Base-by-base conservation (phyloP, 2,113 vertebrate species). In the Catagonus wagneri region DNA sequence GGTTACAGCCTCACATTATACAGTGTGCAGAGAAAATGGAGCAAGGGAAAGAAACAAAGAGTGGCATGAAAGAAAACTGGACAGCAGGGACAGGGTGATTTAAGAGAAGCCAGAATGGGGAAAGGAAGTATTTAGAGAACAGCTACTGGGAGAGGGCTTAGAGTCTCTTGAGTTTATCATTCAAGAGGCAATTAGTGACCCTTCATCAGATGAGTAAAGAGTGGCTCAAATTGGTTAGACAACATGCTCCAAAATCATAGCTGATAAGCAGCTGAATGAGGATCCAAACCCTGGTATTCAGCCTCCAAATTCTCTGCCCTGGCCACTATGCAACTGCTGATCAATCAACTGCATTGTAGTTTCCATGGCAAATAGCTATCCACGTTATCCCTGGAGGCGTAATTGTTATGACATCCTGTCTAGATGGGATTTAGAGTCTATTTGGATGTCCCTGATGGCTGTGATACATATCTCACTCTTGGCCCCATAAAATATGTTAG, bases 141-240 rank as follows among this genome's bases (percentile, higher is more conserved):
- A 79, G 22, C 20, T n/a, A 68, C 50, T 66, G n/a, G 79, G 63
- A 25, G 36, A 72, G 66, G 16, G 39, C 8, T 69, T 69, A 90
- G 68, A 78, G 20, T 63, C 69, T 71, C 63, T 71, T 34, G 76
- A 76, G 56, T 90, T 81, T 76, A 54, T 87, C 61, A 72, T 32
- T 76, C 19, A 68, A 50, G 78, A 94, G 23, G 7, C 52, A 74
- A 52, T 66, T 92, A 52, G 44, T 69, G 44, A 85, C 32, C 32
- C 50, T 86, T 95, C 58, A 91, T 94, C 44, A 93, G 63, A 27
- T 86, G 34, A 94, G 25, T 56, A 60, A 69, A 93, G 22, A 61
- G 7, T 27, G 72, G 52, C 56, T 93, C 68, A n/a, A 10, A 29
- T 23, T 83, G 32, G 29, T 92, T 32, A 60, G 71, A n/a, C 11